A percentile compares a stretch with the other conserved stretches of the same genome.
These are phyloP conservation scores for Leucopternis melanops DNA, from an alignment of 2,113 vertebrate species.

Conservation along the genomic window DNA sequence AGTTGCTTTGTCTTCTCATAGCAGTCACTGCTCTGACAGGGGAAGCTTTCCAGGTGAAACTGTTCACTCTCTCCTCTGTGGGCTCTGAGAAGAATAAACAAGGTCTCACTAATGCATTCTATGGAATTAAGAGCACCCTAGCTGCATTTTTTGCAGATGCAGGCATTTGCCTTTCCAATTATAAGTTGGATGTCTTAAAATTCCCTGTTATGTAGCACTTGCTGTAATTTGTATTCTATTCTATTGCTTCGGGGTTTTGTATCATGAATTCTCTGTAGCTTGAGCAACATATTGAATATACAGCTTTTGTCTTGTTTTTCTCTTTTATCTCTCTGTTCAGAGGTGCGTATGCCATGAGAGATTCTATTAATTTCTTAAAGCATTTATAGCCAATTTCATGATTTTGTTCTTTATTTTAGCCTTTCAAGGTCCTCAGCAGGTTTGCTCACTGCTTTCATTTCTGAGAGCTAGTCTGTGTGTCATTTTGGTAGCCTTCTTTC, in stretches of 20 bases:
- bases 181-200: not conserved
- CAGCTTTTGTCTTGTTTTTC: not conserved
- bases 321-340: not conserved
- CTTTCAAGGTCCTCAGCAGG: not conserved
- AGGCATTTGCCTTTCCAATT: not conserved
- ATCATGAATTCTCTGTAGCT: not conserved
- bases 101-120: not conserved
- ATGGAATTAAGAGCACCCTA: not conserved
- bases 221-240: not conserved
- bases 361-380: not conserved
- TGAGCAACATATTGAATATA: not conserved
- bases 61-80: no score
- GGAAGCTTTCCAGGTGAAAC: not conserved
- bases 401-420: not conserved
- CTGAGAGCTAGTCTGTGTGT: not conserved
- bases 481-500: not conserved
- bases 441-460: not conserved
- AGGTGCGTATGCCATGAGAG: not conserved
- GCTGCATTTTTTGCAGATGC: not conserved
- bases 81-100: not conserved
- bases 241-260: not conserved
- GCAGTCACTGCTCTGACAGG: not conserved
- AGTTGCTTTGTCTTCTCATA: not conserved
- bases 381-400: not conserved
- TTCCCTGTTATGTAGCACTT: not conserved